Conservation (phyloP, 2,797 vertebrate species). For the Intellagama lesueurii region DNA sequence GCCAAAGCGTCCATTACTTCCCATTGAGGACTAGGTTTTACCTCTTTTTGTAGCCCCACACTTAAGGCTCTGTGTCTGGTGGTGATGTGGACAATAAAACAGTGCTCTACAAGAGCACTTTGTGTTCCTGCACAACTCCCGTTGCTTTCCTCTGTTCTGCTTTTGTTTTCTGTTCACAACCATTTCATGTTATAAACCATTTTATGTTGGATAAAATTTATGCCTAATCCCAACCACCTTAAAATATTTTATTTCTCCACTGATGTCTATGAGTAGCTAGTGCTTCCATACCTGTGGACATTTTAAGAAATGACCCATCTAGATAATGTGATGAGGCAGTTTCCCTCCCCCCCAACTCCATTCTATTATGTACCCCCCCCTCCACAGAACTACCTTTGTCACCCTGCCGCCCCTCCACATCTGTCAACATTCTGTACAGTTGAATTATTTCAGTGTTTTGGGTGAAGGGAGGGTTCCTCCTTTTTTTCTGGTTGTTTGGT, state of each 20-base stretch:
- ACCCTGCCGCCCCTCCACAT: neutral
- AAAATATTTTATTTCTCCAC: neutral
- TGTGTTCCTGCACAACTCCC: neutral
- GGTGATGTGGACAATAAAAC: conserved; percentile 15
- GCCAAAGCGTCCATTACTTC: neutral
- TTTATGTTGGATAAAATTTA: neutral
- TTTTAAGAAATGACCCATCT: neutral
- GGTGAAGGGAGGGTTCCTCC: neutral
- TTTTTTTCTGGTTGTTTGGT: neutral
- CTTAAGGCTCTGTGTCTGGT: conserved; percentile 18
- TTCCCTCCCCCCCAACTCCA: too few species aligned
- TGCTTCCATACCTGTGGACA: neutral
- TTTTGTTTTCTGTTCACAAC: too few species aligned
- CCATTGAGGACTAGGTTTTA: neutral
- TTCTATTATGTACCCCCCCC: too few species aligned
- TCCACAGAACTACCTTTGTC: neutral
- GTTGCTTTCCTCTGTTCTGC: too few species aligned
- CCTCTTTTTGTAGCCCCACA: neutral
- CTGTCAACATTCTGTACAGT: neutral
- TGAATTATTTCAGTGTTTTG: neutral
- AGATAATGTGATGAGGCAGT: neutral
- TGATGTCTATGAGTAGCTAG: neutral
- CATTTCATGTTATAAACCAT: too few species aligned
- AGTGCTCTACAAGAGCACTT: neutral
- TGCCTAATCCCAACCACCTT: neutral